phyloP scores from a whole-genome alignment of 2,888 invertebrate genomes.

The Caenorhabditis uteleia region DNA sequence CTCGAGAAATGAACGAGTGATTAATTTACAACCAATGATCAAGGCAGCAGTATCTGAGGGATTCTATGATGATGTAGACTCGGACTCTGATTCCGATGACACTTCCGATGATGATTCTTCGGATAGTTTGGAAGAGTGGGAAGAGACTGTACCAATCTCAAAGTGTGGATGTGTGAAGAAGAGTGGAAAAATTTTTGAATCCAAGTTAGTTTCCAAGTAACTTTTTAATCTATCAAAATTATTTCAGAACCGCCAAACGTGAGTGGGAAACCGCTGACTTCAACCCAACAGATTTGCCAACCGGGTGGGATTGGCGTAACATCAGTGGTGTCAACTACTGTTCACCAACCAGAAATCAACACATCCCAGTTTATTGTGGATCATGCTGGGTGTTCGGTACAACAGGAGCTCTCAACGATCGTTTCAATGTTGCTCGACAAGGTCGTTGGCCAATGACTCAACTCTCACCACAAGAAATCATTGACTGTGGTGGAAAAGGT shows the following conservation, averaged over 20 bases:
- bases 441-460: constrained; percentile 72
- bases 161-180: constrained; percentile 45
- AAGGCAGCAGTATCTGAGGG: constrained; percentile 9
- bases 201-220: too few species aligned
- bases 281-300: constrained; percentile 63
- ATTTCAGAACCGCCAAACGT: constrained; percentile 40
- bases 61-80: constrained; percentile 6
- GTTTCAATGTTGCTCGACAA: constrained; percentile 72
- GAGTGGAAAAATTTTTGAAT: constrained; percentile 43
- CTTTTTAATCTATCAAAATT: not conserved
- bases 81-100: constrained; percentile 1
- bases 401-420: constrained; percentile 72
- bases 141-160: constrained; percentile 33
- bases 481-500: constrained; percentile 72
- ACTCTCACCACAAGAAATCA: constrained; percentile 72
- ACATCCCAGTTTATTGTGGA: constrained; percentile 73
- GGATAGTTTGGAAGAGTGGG: constrained; percentile 21
- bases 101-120: constrained; percentile 2
- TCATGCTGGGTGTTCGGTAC: constrained; percentile 73
- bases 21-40: constrained; percentile 24
- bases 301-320: constrained; percentile 72
- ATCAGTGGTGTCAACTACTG: constrained; percentile 72
- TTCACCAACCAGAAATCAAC: constrained; percentile 72
- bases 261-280: constrained; percentile 62
- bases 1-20: constrained; percentile 23